Conservation (phyloP, 2,113 vertebrate species). For the Corynorhinus townsendii region DNA sequence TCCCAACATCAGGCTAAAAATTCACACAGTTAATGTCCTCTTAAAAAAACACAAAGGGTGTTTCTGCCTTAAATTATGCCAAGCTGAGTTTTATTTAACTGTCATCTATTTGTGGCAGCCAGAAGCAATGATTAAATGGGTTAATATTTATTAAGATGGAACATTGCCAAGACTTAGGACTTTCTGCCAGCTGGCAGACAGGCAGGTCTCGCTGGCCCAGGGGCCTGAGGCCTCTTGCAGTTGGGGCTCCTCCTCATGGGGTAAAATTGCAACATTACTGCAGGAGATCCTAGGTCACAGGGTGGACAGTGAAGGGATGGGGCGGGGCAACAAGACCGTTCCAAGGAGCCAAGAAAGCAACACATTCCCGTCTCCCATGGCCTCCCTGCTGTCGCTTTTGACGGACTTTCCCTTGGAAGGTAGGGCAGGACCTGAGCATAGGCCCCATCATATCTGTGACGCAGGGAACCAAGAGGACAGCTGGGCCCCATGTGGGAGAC, state of each 20-base stretch:
- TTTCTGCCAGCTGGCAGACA: rapidly evolving
- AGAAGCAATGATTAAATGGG: background rate
- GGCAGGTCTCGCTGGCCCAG: background rate
- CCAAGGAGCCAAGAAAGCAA: background rate
- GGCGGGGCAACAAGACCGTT: too few relatives aligned
- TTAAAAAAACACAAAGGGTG: background rate
- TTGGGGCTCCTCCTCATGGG: rapidly evolving
- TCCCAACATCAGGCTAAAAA: background rate
- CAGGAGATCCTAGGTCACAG: background rate
- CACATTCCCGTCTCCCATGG: background rate
- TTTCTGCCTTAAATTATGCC: background rate
- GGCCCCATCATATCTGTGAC: background rate
- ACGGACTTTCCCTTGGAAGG: background rate
- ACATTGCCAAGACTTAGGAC: background rate
- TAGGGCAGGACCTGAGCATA: background rate
- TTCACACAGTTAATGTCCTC: background rate
- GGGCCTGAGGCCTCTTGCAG: too few relatives aligned
- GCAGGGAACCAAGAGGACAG: background rate
- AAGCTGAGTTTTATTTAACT: background rate
- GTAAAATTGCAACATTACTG: background rate
- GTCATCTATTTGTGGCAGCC: background rate
- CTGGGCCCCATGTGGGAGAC: background rate
- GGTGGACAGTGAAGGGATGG: background rate
- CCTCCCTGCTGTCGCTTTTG: background rate
- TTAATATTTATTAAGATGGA: rapidly evolving